Conservation (phyloP, 1,140 invertebrate species). For the Magallana gigas region DNA sequence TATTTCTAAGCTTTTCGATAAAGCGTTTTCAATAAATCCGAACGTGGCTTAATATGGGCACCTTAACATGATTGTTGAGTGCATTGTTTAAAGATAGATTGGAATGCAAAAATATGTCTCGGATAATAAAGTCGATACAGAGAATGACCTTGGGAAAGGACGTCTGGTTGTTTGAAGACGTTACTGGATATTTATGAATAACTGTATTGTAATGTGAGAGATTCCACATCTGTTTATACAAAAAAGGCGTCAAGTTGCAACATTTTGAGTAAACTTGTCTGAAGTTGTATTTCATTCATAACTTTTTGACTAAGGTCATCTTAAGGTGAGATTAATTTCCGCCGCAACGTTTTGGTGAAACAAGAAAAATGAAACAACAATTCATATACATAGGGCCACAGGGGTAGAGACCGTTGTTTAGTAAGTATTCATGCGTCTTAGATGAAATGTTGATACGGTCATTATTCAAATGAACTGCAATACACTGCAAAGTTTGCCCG, state of each 20-base stretch:
- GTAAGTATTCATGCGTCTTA: not conserved
- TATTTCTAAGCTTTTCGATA: not conserved
- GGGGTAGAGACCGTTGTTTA: not conserved
- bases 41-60: not conserved
- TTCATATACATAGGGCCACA: not conserved
- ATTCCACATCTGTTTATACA: not conserved
- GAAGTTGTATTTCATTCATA: slow-evolving; percentile 33
- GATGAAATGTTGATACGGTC: slow-evolving; percentile 6
- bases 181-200: slow-evolving; percentile 5
- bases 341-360: not conserved
- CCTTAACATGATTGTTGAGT: not conserved
- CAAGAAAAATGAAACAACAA: not conserved
- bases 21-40: not conserved
- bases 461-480: slow-evolving; percentile 28
- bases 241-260: slow-evolving; percentile 5
- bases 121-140: not conserved
- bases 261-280: not conserved
- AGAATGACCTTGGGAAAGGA: not conserved
- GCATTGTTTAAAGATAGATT: not conserved
- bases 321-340: slow-evolving; percentile 23
- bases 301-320: slow-evolving; percentile 1
- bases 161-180: not conserved
- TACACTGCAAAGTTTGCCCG: slow-evolving; percentile 27
- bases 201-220: not conserved
- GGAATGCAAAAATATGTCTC: not conserved